Base-by-base conservation (phyloP, 2,797 vertebrate species). In the Ctenopoma multispine region DNA sequence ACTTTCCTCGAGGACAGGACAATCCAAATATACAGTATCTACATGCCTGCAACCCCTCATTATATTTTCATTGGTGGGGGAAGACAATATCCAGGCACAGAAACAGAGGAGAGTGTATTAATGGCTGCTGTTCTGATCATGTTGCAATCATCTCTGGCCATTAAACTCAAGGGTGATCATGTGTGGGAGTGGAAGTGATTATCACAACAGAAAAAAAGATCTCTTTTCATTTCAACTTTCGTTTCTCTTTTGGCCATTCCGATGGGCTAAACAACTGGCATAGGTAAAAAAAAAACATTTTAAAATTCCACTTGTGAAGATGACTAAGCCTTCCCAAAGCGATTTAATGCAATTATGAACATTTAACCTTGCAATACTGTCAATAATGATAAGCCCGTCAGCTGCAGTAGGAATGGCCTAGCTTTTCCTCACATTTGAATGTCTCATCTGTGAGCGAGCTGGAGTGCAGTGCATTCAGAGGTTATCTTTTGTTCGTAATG, bases 1-100 rank as follows among this genome's bases (percentile, higher is more conserved):
- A 57, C 76, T 75, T 72, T 85, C 69, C 75, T 74, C 24, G 38
- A 82, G 88, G 89, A 89, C 85, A 75, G 85, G 74, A 81, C 77
- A 76, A 77, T 87, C 83, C 89, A 89, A 90, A 89, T 86, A 86
- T 88, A 87, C 82, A 82, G 68, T 75, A 83, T 77, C 63, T 69
- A 72, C 85, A 86, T 87, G 83, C 86, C 82, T 84, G 63, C 21
- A 51, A 63, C 21, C 64, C 67, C 68, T 87, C 72, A 54, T 87
- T 85, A 83, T 88, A 71, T 86, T 87, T 89, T 89, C 80, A 72
- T 60, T 81, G 79, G 74, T 80, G 51, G 31, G 61, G 72, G 64
- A 47, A 61, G 73, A 84, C 69, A 54, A 69, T 75, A 85, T 66
- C 49, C 70, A 79, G 72, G 60, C 63, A 38, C 4, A 7, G 61